Base-by-base conservation (phyloP, 2,113 vertebrate genomes). In the Lycocorax pyrrhopterus region DNA sequence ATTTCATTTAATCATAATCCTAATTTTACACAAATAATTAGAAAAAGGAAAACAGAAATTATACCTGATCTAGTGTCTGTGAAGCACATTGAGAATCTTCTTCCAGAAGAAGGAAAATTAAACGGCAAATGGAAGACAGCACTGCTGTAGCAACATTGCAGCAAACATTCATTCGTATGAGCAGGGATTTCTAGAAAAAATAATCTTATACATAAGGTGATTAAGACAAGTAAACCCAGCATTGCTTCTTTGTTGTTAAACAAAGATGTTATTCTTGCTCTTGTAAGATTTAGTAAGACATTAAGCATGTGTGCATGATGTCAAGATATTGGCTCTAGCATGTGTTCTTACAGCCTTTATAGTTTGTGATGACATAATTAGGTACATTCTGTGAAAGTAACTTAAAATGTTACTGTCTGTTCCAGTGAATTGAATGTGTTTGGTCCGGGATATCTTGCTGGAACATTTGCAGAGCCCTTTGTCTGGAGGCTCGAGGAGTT, bases 191-290 rank as follows among this genome's bases (percentile, higher is more conserved):
- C 94, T 69, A 96, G 95, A 92, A 96, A 93, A 94, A 93, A 96
- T 95, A 76, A 96, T 93, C 92, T 69, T 94, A 60, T 75, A 90
- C 91, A 96, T 93, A 97, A 96, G 76, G 81, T 94, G 96, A 95
- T 93, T 96, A 92, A 96, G 96, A 91, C 93, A 95, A 92, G 77
- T 91, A 95, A 97, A 97, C 85, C 84, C 79, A 96, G 92, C 91
- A 62, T 64, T 93, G 86, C 87, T 77, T 33, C 87, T 96, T 96
- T 97, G 96, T 98, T 97, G 81, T 93, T 96, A 96, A 93, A 97
- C 96, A 98, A 97, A 97, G 94, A 94, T 96, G 95, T 96, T 96
- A 91, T 98, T 97, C 95, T 97, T 7, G 3, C 82, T 91, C 94
- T 97, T 96, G 49, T 64, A 80, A 95, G 93, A 62, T 22, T 96